phyloP scores from a whole-genome alignment of 2,888 invertebrate genomes.

The Brassicogethes aeneus region DNA sequence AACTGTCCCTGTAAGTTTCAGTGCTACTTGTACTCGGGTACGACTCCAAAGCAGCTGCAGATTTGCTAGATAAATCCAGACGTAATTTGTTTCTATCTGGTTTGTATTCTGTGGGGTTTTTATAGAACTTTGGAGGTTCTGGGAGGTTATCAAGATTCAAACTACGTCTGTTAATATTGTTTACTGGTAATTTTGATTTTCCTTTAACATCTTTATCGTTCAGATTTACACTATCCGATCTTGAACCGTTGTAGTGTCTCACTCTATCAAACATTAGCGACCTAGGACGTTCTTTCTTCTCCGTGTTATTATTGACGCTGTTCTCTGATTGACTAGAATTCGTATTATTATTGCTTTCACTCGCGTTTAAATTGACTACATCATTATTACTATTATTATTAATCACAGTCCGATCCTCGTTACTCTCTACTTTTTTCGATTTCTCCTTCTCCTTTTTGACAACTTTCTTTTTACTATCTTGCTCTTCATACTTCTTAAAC shows the following conservation, averaged over 20 bases:
- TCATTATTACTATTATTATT: slow-evolving; percentile 15
- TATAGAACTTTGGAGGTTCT: slow-evolving; percentile 23
- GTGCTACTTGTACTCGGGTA: slow-evolving; percentile 16
- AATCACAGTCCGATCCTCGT: slow-evolving; percentile 13
- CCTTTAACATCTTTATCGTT: slow-evolving; percentile 21
- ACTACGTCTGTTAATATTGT: slow-evolving; percentile 34
- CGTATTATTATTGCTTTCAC: slow-evolving; percentile 16
- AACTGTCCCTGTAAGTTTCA: slow-evolving; percentile 35
- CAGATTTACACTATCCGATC: slow-evolving; percentile 36
- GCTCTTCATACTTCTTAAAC: slow-evolving; percentile 63
- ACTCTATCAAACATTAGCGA: slow-evolving; percentile 47
- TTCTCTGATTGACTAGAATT: slow-evolving; percentile 18
- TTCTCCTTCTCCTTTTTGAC: slow-evolving; percentile 20
- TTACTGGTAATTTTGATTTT: slow-evolving; percentile 36
- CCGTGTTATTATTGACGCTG: slow-evolving; percentile 13
- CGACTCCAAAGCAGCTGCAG: slow-evolving; percentile 12
- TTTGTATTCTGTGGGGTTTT: slow-evolving; percentile 13
- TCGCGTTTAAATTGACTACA: slow-evolving; percentile 19
- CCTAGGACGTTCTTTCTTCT: slow-evolving; percentile 47
- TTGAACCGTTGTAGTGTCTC: slow-evolving; percentile 43
- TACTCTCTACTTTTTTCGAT: slow-evolving; percentile 19
- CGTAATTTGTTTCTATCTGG: slow-evolving; percentile 44
- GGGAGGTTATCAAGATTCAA: slow-evolving; percentile 33
- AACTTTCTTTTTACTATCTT: slow-evolving; percentile 36
- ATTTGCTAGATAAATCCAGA: slow-evolving; percentile 48